Evolutionary conservation across 2,113 vertebrate genomes (phyloP).

Genomic region (Xiphorhynchus elegans): DNA sequence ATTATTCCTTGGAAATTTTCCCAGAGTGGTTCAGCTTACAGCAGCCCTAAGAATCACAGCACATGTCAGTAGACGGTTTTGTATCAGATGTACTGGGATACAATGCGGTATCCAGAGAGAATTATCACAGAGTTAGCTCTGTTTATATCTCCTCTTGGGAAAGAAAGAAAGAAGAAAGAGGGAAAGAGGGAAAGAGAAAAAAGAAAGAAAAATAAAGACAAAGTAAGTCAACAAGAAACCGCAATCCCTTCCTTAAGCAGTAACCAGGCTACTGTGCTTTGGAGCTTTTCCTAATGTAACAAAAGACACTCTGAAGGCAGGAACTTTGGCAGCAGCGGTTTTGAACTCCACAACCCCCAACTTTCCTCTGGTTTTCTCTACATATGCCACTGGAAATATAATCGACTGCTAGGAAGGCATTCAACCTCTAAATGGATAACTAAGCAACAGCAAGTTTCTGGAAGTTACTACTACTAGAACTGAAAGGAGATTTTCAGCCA

Average conservation of each 20-base stretch:
- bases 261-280: not conserved
- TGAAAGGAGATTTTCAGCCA: not conserved
- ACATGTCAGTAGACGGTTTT: not conserved
- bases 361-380: not conserved
- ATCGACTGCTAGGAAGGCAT: not conserved
- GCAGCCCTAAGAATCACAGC: not conserved
- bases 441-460: not conserved
- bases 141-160: not conserved
- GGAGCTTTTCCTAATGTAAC: not conserved
- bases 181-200: too few relatives aligned
- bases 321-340: constrained; percentile 21
- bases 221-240: not conserved
- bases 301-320: constrained; percentile 8
- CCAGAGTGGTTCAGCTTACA: constrained; percentile 24
- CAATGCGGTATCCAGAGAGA: not conserved
- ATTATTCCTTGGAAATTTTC: constrained; percentile 43
- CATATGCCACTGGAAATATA: not conserved
- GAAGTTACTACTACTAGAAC: not conserved
- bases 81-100: not conserved
- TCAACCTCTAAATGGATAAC: not conserved
- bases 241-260: not conserved
- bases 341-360: not conserved
- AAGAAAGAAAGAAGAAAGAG: not conserved
- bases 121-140: not conserved
- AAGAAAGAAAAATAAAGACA: not conserved